phyloP scores from a whole-genome alignment of 2,888 invertebrate species.

The Zaprionus obscuricornis region DNA sequence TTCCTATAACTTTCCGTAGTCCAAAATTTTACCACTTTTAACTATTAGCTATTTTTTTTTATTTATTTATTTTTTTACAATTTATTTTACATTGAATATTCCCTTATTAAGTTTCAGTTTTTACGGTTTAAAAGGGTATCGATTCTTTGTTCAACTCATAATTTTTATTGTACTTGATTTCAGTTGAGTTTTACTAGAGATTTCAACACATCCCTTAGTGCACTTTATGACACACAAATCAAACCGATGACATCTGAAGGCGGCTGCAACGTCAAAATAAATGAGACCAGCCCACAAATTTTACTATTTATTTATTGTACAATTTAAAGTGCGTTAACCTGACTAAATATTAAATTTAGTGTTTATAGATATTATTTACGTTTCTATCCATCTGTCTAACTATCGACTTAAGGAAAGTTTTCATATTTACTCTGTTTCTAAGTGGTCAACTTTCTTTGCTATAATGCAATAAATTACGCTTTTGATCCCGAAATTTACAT shows the following conservation, averaged over 20 bases:
- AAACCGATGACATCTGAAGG: conserved; percentile 23
- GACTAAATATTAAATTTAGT: not conserved
- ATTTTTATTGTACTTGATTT: not conserved
- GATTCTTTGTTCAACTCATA: no score
- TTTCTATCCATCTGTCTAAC: not conserved
- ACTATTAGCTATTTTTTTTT: no score
- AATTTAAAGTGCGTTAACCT: conserved; percentile 4
- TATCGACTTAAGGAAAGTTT: conserved; percentile 34
- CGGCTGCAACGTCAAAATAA: conserved; percentile 10
- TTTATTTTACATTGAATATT: no score
- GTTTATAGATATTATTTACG: conserved; percentile 25
- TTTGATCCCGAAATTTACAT: not conserved
- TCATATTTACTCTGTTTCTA: no score
- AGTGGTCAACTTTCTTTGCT: no score
- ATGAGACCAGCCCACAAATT: conserved; percentile 21
- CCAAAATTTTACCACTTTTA: no score
- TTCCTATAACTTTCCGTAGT: no score
- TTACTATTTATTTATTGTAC: not conserved
- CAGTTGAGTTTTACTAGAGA: not conserved
- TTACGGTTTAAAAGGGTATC: no score
- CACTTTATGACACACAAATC: conserved; percentile 23
- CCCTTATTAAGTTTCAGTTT: no score
- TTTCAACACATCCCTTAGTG: conserved; percentile 4
- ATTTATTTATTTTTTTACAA: no score
- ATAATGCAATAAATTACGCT: no score